Base-by-base conservation (phyloP, 2,888 invertebrate genomes). In the Parapristionchus giblindavisi region DNA sequence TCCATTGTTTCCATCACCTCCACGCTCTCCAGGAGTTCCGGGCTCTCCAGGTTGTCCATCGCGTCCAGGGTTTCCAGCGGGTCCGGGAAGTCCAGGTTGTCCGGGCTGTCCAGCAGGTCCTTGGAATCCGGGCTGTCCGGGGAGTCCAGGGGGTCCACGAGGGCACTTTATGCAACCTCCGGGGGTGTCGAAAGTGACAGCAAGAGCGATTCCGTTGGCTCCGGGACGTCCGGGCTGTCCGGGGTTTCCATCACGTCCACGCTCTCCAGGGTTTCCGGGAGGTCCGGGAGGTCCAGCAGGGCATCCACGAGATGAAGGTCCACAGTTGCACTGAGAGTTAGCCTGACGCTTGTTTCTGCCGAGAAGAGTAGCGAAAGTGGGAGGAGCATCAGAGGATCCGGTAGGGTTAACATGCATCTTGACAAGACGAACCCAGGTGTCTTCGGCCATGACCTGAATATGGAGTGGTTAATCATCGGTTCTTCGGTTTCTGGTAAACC, bases 201-300 rank as follows among this genome's bases (percentile, higher is more conserved):
- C 70, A n/a, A 71, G 70, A 32, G 70, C 56, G 70, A 71, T 71
- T 71, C 70, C 70, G 56, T 71, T 71, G 56, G 70, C 70, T 38
- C 70, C 70, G 34, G 48, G 70, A n/a, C 56, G 54, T 17, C 70
- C 70, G 14, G 70, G 36, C 40, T 71, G 54, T 2, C 70, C 70
- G 56, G 70, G 70, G 34, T 38, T 38, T 38, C 70, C 70, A 32
- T 71, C 70, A 21, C 56, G 29, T 11, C 70, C 70, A 4, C 70
- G 54, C 70, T 71, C 70, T 71, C 70, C 70, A 34, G 70, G 56
- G 14, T 38, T 5, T 8, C 63, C 63, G 54, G 70, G 70, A 56
- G 70, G 70, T 56, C 70, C 70, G 40, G 70, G 70, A 38, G 70
- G 70, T 32, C 70, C 70, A 34, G 56, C 70, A 29, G 70, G 70